Conservation (phyloP, 2,888 invertebrate species). For the Prostheceraeus crozeri region DNA sequence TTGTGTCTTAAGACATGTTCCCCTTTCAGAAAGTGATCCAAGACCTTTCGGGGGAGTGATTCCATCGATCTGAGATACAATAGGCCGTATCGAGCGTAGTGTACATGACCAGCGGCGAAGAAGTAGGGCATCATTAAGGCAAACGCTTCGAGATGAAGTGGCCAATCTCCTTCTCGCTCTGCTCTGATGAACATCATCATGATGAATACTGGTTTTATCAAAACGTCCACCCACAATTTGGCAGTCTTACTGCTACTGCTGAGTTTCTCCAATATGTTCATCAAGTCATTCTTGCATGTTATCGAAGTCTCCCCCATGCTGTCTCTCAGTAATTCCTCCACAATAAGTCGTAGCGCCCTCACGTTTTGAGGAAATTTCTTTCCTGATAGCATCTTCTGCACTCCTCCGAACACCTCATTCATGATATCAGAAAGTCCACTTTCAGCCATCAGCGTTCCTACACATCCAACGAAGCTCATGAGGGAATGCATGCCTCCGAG, state of each 20-base stretch:
- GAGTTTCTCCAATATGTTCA: slow-evolving; percentile 40
- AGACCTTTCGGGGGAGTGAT: slow-evolving; percentile 20
- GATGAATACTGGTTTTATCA: slow-evolving; percentile 40
- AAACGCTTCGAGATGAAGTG: slow-evolving; percentile 7
- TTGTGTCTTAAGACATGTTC: slow-evolving; percentile 30
- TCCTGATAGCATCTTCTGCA: slow-evolving; percentile 42
- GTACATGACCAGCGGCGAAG: slow-evolving; percentile 13
- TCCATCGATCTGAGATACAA: slow-evolving; percentile 6
- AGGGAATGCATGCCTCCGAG: slow-evolving; percentile 35
- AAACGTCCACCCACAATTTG: slow-evolving; percentile 40
- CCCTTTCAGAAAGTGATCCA: slow-evolving; percentile 22
- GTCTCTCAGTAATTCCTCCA: slow-evolving; percentile 39
- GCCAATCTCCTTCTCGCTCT: slow-evolving; percentile 31
- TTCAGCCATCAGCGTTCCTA: slow-evolving; percentile 41
- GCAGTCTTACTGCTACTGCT: slow-evolving; percentile 30
- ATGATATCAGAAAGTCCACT: slow-evolving; percentile 42
- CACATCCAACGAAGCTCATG: slow-evolving; percentile 32
- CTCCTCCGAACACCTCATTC: slow-evolving; percentile 41
- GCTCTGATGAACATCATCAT: slow-evolving; percentile 32
- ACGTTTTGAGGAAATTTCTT: slow-evolving; percentile 43
- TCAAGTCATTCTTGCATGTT: slow-evolving; percentile 39
- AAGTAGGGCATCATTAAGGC: slow-evolving; percentile 9
- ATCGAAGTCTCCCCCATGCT: slow-evolving; percentile 29
- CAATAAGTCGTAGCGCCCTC: slow-evolving; percentile 39
- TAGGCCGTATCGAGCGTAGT: slow-evolving; percentile 25